A percentile compares a stretch with the other conserved stretches of the same genome.
Conservation (phyloP, 2,113 vertebrate genomes). For the Sylvilagus bachmani region DNA sequence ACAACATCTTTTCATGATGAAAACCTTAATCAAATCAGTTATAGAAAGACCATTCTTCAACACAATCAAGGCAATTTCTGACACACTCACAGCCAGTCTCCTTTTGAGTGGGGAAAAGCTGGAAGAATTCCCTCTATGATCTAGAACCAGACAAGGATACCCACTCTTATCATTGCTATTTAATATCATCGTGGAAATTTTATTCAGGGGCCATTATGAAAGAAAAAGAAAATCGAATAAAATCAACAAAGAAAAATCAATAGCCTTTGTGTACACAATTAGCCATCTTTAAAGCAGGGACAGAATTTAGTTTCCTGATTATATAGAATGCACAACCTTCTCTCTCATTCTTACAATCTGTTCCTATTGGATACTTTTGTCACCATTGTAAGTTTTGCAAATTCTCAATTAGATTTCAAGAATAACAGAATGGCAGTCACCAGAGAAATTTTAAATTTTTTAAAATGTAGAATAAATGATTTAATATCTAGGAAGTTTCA, state of each 20-base stretch:
- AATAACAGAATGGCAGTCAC: not conserved
- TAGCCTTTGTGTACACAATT: too few species aligned
- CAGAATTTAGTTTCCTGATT: not conserved
- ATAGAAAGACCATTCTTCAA: too few species aligned
- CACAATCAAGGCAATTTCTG: too few species aligned
- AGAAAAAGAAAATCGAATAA: not conserved
- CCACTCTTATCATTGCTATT: too few species aligned
- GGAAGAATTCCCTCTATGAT: too few species aligned
- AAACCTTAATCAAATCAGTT: too few species aligned
- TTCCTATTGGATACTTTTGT: not conserved
- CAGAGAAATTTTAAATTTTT: not conserved
- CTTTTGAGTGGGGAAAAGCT: too few species aligned
- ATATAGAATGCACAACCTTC: fast-evolving
- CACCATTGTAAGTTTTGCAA: not conserved
- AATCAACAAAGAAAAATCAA: not conserved
- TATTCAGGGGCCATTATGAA: too few species aligned
- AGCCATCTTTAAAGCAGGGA: not conserved
- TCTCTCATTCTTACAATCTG: not conserved
- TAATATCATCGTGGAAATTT: too few species aligned
- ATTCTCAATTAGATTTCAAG: not conserved
- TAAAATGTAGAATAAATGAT: not conserved
- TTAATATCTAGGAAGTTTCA: not conserved
- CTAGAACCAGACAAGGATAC: too few species aligned
- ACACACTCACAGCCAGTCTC: too few species aligned
- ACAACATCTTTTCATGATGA: too few species aligned